phyloP scores from a whole-genome alignment of 2,113 vertebrate genomes.

The Phainopepla nitens region DNA sequence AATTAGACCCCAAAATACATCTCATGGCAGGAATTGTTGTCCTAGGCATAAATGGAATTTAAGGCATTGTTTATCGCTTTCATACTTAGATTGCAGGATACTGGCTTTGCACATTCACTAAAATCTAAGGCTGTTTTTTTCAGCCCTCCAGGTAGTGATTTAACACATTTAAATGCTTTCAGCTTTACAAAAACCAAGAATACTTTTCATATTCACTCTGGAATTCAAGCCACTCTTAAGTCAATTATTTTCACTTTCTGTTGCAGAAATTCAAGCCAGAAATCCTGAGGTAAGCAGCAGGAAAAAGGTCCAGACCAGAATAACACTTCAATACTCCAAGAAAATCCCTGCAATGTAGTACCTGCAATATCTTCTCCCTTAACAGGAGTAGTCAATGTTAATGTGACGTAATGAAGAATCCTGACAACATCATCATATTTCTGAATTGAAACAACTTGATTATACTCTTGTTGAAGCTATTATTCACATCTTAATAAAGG shows the following conservation, averaged over 20 bases:
- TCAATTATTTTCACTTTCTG: background rate
- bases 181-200: background rate
- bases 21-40: background rate
- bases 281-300: background rate
- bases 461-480: background rate
- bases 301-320: background rate
- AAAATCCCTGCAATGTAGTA: background rate
- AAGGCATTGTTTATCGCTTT: background rate
- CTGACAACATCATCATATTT: background rate
- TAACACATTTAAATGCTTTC: background rate
- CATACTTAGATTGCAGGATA: background rate
- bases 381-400: background rate
- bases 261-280: background rate
- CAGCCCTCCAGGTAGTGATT: background rate
- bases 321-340: background rate
- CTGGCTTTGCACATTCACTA: background rate
- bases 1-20: background rate
- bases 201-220: background rate
- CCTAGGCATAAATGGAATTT: background rate
- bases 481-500: slow-evolving; percentile 31
- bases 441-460: background rate
- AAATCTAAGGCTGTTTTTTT: background rate
- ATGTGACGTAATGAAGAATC: slow-evolving; percentile 10
- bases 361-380: background rate
- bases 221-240: background rate